A percentile compares a stretch with the other conserved stretches of the same genome.
Conservation (phyloP, 2,888 invertebrate species). For the Drosophila bunnanda region DNA sequence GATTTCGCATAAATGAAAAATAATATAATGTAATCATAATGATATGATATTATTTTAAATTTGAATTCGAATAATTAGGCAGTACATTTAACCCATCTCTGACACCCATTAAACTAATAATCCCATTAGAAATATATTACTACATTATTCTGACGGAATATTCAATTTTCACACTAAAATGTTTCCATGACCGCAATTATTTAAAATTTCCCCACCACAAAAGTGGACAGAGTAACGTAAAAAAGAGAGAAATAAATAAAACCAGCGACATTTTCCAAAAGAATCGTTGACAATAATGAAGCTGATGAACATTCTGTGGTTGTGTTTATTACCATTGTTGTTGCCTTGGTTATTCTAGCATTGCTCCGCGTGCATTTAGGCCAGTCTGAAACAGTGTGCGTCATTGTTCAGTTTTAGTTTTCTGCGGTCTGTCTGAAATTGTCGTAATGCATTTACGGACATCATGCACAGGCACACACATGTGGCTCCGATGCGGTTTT, state of each 20-base stretch:
- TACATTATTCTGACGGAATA: neutral
- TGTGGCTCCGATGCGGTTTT: slow-evolving; percentile 35
- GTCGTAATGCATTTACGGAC: slow-evolving; percentile 47
- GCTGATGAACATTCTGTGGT: slow-evolving; percentile 70
- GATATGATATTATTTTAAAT: neutral
- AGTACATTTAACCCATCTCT: neutral
- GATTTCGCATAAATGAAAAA: neutral
- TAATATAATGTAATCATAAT: too few relatives aligned
- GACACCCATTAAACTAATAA: neutral
- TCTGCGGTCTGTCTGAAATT: slow-evolving; percentile 41
- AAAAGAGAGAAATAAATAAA: neutral
- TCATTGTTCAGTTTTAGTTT: slow-evolving; percentile 45
- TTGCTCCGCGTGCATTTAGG: slow-evolving; percentile 22
- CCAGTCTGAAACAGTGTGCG: slow-evolving; percentile 16
- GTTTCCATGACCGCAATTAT: slow-evolving; percentile 5
- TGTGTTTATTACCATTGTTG: slow-evolving; percentile 59
- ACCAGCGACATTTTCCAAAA: slow-evolving; percentile 16
- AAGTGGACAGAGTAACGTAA: slow-evolving; percentile 2
- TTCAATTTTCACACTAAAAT: neutral
- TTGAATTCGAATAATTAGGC: neutral
- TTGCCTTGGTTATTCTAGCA: slow-evolving; percentile 42
- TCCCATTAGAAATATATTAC: slow-evolving; percentile 8
- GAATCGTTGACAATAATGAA: slow-evolving; percentile 67
- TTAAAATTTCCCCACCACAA: neutral
- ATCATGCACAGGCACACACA: slow-evolving; percentile 14